Base-by-base conservation (phyloP, 2,888 invertebrate genomes). In the Mallateleia sp. region DNA sequence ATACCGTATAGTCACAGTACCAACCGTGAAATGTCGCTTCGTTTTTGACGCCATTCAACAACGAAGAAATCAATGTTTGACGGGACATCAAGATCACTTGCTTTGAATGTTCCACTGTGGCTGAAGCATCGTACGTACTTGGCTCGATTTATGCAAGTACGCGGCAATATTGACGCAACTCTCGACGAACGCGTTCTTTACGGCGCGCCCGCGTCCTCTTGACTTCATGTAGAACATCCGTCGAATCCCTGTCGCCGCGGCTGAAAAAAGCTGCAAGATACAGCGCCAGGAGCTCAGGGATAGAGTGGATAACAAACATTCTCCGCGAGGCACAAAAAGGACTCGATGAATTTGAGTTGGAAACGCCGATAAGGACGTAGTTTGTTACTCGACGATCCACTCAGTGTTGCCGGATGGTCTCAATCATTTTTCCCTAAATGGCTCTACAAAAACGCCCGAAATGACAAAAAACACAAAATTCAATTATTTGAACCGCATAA, bases 101-200 rank as follows among this genome's bases (percentile, higher is more conserved):
- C 77, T 69, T 79, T 64, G 78, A 86, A 64, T 47, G 71, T 54
- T 60, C 18, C 25, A 54, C 38, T 50, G 79, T 78, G 56, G 42
- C 56, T 82, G 58, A 79, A 82, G 88, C 69, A 69, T 82, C 75
- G 85, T 82, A 82, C 79, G 85, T 72, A 87, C 87, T 74, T 74
- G 62, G 74, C 60, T 85, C 88, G 90, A 91, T 90, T 91, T 89
- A 85, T 89, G 89, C 90, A 89, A 89, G 90, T 85, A 89, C 81
- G 79, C 85, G 87, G 90, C 91, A 90, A 90, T 92, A 92, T 92
- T 92, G 91, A 90, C 91, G 81, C 77, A 90, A 89, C 92, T 91
- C 92, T 92, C 62, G 79, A 71, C 25, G 84, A 87, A 88, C 90
- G 89, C 87, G 89, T 85, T 88, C 91, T 91, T 82, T 71, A 79